Evolutionary conservation across 2,888 invertebrate species (phyloP), one percentile per base, ranked within the genome.

Genomic region (Apoda limacodes): DNA sequence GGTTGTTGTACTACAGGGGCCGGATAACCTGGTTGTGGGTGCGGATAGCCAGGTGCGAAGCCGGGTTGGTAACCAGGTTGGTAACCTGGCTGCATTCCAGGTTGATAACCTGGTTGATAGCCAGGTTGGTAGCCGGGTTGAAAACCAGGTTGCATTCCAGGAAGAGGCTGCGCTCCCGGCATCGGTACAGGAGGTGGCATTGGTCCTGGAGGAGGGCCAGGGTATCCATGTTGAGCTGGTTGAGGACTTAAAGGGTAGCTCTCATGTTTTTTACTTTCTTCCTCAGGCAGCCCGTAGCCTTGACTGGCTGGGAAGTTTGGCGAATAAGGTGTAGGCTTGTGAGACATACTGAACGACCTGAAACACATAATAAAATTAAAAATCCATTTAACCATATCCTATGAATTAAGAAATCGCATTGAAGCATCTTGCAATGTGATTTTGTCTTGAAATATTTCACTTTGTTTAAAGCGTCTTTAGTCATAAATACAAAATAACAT

Each of bases 271-370:
- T 69, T 69, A 1, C 37, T 43, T 25, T 46, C 50, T 36, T 80
- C 76, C n/a, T 51, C 42, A 9, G 76, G 68, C 10, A 67, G 64
- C 30, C 48, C 64, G 55, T 80, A 81, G 5, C 78, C 80, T 44
- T 74, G 74, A 42, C 59, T 62, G 25, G 45, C 39, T 5, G 82
- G 80, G 40, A 74, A 82, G 45, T 81, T 81, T 11, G 81, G 81
- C 3, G 78, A 62, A 35, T 72, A 78, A 10, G 75, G 70, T 9
- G 59, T 62, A 28, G 50, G 61, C 49, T 75, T 71, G 46, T 80
- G 75, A 2, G 80, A 78, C 80, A 81, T 78, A n/a, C 40, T 64
- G 34, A 32, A n/a, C n/a, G n/a, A n/a, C n/a, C n/a, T n/a, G n/a
- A n/a, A n/a, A n/a, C n/a, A n/a, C n/a, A n/a, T n/a, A n/a, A n/a